These are phyloP conservation scores for Drosophila ustulata DNA, from an alignment of 2,888 invertebrate genomes.

Conservation along the genomic window DNA sequence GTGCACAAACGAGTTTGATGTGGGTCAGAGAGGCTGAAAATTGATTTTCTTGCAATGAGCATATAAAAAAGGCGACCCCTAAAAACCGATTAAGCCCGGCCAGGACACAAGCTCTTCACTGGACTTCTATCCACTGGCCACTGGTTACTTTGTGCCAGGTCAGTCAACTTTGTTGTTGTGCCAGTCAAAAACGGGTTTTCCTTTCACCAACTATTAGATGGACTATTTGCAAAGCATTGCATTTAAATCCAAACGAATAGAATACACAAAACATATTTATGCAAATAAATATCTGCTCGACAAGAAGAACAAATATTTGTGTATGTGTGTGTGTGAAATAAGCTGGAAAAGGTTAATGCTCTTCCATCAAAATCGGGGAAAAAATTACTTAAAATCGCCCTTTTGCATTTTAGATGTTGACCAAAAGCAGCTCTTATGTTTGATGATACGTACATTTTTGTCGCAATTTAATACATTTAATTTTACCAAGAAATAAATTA, in stretches of 20 bases:
- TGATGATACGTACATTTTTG: not conserved
- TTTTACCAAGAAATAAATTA: not conserved
- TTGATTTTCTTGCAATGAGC: not conserved
- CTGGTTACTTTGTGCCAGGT: not conserved
- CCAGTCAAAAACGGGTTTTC: not conserved
- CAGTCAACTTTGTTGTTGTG: not conserved
- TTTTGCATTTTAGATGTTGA: slow-evolving; percentile 1
- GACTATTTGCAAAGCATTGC: not conserved
- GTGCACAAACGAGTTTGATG: slow-evolving; percentile 1
- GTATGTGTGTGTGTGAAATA: not conserved
- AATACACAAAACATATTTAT: not conserved
- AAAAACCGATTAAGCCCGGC: not conserved
- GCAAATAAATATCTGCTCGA: not conserved
- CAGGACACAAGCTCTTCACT: not conserved
- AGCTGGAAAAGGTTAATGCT: not conserved
- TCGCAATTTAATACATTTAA: not conserved
- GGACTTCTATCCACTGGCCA: not conserved
- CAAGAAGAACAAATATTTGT: not conserved
- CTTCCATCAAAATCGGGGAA: no score
- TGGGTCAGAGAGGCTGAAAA: slow-evolving; percentile 8
- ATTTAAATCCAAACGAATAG: not conserved
- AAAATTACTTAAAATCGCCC: not conserved
- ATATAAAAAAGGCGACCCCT: not conserved
- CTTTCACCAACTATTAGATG: not conserved
- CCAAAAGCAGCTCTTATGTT: not conserved